Evolutionary conservation across 2,888 invertebrate genomes (phyloP).

Genomic region (Watsonalla binaria): DNA sequence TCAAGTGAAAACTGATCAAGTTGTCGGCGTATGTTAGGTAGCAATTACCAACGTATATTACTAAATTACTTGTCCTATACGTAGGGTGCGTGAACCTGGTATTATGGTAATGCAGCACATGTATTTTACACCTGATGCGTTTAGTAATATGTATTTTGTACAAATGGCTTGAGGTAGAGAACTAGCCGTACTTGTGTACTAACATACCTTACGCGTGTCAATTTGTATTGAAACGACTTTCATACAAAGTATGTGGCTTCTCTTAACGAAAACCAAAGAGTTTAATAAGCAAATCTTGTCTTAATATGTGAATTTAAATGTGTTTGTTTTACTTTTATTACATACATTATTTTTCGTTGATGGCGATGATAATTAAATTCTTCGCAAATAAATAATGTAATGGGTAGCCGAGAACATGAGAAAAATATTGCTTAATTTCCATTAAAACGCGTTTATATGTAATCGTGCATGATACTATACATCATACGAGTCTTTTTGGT

Average conservation of each 20-base stretch:
- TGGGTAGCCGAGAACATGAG: no score
- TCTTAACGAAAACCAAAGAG: no score
- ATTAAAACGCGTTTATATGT: no score
- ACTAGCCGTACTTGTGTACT: not conserved
- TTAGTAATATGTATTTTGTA: not conserved
- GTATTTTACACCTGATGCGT: constrained; percentile 1
- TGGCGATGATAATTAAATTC: no score
- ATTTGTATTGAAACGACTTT: not conserved
- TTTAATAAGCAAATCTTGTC: no score
- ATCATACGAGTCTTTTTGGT: not conserved
- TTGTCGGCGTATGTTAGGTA: constrained; percentile 17
- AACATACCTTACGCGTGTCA: not conserved
- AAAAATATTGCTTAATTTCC: no score
- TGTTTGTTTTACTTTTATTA: no score
- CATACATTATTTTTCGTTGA: no score
- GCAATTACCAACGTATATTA: not conserved
- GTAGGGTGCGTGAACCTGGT: not conserved
- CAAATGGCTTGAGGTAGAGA: not conserved
- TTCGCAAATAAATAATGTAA: no score
- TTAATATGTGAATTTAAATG: no score
- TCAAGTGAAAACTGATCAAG: constrained; percentile 34
- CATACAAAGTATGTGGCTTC: no score
- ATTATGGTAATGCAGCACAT: constrained; percentile 2
- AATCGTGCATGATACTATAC: not conserved
- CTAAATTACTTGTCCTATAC: not conserved